Base-by-base conservation (phyloP, 2,888 invertebrate genomes). In the Caenorhabditis sp. region DNA sequence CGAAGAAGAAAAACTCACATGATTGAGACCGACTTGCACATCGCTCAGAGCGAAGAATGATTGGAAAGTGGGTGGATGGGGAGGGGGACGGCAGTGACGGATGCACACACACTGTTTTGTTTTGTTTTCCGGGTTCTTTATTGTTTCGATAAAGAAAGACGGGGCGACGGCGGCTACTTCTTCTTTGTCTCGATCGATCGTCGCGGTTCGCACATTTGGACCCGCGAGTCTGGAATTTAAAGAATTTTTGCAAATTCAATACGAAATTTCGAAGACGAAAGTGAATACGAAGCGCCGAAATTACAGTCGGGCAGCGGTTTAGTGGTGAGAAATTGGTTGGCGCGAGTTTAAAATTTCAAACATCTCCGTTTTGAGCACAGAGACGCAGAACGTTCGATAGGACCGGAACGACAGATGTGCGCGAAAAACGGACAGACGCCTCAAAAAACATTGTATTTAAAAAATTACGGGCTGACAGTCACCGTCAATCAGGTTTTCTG, bases 401-500 rank as follows among this genome's bases (percentile, higher is more conserved):
- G 15, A 13, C 15, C 27, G 48, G 30, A 50, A 30, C 26, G 50
- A 9, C 50, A 50, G 30, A 45, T 45, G 45, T 45, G 45, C 45
- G 45, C 45, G 50, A 50, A 50, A 43, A 32, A 32, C 15, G 17
- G 7, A 17, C 15, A 20, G 50, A 7, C 13, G 2, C 7, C n/a
- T 9, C 5, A 17, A 50, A 50, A 50, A 50, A 50, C 50, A 50
- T 30, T 50, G 50, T 30, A n/a, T n/a, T n/a, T n/a, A n/a, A n/a
- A n/a, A 50, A 50, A 32, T 50, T 50, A 32, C 32, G 32, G 50
- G 8, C 50, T 24, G 11, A 22, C 45, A 15, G 45, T 41, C 41
- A 63, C 58, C 56, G 55, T 30, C 48, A 66, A 66, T 58, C 66
- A 66, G 66, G 66, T 66, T 66, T 58, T 66, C 66, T 41, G 66